Evolutionary conservation across 2,797 vertebrate genomes (phyloP).

Genomic region (Oophaga sylvatica): DNA sequence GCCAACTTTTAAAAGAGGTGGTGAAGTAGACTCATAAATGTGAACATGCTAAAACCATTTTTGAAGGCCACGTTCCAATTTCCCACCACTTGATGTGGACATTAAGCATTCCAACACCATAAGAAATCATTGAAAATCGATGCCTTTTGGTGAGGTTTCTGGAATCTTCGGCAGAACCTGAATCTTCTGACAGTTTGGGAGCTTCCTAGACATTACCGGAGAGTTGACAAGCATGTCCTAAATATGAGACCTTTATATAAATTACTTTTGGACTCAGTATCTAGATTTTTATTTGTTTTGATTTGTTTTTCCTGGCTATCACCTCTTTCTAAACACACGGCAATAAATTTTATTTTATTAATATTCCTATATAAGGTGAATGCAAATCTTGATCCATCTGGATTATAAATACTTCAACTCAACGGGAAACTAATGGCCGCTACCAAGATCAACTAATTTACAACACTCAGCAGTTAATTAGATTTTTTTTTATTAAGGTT

Average conservation of each 20-base stretch:
- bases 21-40: too few relatives aligned
- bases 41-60: too few relatives aligned
- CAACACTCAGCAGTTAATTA: background rate
- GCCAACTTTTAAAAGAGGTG: too few relatives aligned
- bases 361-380: background rate
- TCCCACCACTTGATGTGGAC: too few relatives aligned
- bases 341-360: background rate
- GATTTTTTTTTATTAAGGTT: too few relatives aligned
- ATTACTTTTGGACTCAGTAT: background rate
- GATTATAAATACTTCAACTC: background rate
- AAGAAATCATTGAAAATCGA: too few relatives aligned
- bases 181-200: too few relatives aligned
- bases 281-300: background rate
- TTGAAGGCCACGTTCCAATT: too few relatives aligned
- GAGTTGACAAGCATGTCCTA: background rate
- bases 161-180: too few relatives aligned
- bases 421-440: background rate
- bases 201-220: too few relatives aligned
- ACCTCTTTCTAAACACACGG: background rate
- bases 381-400: background rate
- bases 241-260: background rate
- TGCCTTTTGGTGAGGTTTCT: too few relatives aligned
- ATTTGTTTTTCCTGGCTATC: background rate
- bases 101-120: too few relatives aligned
- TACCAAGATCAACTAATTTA: background rate